Conservation (phyloP, 1,140 invertebrate species). For the Bathynomus jamesi region DNA sequence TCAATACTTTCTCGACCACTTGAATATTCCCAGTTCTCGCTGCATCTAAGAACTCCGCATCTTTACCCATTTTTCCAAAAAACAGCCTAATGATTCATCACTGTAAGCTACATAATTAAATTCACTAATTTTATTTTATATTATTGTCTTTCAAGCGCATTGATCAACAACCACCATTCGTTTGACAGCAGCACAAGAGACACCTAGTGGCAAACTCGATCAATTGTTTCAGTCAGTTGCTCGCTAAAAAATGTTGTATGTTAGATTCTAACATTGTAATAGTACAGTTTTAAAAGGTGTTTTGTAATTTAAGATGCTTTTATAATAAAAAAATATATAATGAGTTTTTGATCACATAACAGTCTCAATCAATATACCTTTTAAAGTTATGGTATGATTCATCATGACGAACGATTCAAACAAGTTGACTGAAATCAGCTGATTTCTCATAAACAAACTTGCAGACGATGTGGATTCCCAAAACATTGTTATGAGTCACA, state of each 20-base stretch:
- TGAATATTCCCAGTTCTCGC: conserved; percentile 80
- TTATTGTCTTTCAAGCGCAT: not conserved
- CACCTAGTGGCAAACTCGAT: conserved; percentile 7
- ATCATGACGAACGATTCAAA: not conserved
- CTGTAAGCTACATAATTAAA: not conserved
- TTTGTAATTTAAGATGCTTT: no score
- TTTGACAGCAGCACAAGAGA: conserved; percentile 11
- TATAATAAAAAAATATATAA: no score
- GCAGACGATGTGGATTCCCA: not conserved
- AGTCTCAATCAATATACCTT: no score
- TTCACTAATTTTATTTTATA: not conserved
- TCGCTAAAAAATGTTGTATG: no score
- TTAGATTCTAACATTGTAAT: no score
- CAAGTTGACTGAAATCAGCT: not conserved
- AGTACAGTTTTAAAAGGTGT: no score
- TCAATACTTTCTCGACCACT: conserved; percentile 83
- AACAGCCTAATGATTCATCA: not conserved
- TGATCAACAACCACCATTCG: conserved; percentile 22
- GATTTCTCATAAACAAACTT: not conserved
- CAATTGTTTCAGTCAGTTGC: no score
- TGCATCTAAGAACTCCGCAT: conserved; percentile 90
- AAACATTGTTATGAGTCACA: not conserved
- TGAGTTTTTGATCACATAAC: no score
- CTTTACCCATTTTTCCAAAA: conserved; percentile 71
- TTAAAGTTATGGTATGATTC: no score